Evolutionary conservation across 2,888 invertebrate genomes (phyloP), one percentile per base, ranked within the genome.

Genomic region (Trichogramma evanescens): DNA sequence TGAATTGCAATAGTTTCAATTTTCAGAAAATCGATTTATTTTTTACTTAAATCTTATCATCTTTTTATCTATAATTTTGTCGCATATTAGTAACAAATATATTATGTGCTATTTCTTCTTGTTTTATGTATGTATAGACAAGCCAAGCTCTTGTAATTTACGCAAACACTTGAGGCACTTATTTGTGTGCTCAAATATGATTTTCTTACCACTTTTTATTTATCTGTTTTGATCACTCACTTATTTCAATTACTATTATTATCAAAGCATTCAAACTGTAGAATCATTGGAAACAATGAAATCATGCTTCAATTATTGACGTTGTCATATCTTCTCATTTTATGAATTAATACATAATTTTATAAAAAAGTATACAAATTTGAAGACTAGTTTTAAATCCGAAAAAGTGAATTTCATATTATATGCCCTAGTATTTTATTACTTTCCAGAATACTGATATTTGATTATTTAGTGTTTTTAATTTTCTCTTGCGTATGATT

Each of bases 81-180:
- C 75, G 74, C 74, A 75, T 75, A 76, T 74, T 71, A 74, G 73
- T 76, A 76, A 77, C 77, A 77, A 77, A 76, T 77, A 76, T 76
- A 77, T 77, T 73, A 73, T 76, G 76, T 76, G 76, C 76, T 75
- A 69, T 72, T 69, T 68, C 52, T 71, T 70, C 70, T 71, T 74
- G 74, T 73, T 73, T 26, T 26, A 71, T 74, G 71, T 75, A 72
- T 75, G 74, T 75, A 76, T 74, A 70, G 77, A 77, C 74, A 77
- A 77, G 77, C 77, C 77, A 77, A 77, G 76, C 77, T 77, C 76
- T 75, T 77, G 75, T 75, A 77, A 77, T 77, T 74, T 77, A 77
- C 77, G 77, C 73, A 75, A 26, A 76, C 77, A 75, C 74, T 77
- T 75, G 77, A 77, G 77, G 77, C 77, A 77, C 77, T 77, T 77